Evolutionary conservation across 2,797 vertebrate genomes (phyloP).

Genomic region (Gymnoscopelus braueri): DNA sequence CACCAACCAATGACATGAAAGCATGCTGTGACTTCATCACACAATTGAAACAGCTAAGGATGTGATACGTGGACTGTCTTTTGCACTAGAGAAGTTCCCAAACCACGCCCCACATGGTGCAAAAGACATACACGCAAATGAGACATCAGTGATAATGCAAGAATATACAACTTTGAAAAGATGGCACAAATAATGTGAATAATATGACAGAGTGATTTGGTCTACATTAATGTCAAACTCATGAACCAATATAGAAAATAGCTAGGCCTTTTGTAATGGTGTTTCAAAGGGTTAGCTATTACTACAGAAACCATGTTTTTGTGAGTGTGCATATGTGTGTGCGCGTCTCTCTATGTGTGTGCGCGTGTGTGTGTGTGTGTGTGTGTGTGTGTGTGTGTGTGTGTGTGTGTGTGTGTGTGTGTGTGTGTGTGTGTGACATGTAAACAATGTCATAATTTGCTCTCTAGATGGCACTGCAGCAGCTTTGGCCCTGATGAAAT

Average conservation of each 20-base stretch:
- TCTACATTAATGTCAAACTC: not conserved
- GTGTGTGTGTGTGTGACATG: constrained; percentile 43
- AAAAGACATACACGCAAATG: too few relatives aligned
- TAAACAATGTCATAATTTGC: constrained; percentile 72
- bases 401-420: constrained; percentile 59
- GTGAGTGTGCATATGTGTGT: constrained; percentile 60
- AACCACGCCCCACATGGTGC: too few relatives aligned
- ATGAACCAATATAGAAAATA: constrained; percentile 16
- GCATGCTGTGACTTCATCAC: constrained; percentile 66
- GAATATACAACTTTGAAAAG: constrained; percentile 38
- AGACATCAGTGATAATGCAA: constrained; percentile 28
- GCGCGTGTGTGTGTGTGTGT: constrained; percentile 60
- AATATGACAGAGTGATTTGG: constrained; percentile 24
- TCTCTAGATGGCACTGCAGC: constrained; percentile 74
- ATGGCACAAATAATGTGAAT: constrained; percentile 52
- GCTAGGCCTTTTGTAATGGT: not conserved
- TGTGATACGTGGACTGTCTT: not conserved
- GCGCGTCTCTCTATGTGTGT: constrained; percentile 58
- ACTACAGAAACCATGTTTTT: constrained; percentile 73
- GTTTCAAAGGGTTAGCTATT: not conserved
- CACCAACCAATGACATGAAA: constrained; percentile 52
- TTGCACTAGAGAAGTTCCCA: too few relatives aligned
- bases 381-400: constrained; percentile 19
- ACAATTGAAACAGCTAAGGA: constrained; percentile 49
- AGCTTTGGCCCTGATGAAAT: constrained; percentile 62